Evolutionary conservation across 2,888 invertebrate genomes (phyloP).

Genomic region (Standfussiana lucernea): DNA sequence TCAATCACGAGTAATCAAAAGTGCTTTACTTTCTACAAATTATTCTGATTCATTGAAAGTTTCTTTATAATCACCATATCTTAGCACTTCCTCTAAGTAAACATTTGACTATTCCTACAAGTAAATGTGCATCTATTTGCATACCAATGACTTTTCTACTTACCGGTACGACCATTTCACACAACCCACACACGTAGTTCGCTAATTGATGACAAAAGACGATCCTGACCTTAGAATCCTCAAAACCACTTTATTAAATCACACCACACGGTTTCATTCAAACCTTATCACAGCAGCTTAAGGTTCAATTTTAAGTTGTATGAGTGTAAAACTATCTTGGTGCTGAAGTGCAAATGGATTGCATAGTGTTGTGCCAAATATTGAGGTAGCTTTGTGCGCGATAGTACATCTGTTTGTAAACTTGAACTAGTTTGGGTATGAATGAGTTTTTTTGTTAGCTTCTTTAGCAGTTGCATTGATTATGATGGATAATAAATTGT

Average conservation of each 20-base stretch:
- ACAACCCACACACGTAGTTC: conserved; percentile 70
- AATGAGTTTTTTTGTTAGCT: conserved; percentile 77
- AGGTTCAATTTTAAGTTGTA: conserved; percentile 50
- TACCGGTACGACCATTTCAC: conserved; percentile 68
- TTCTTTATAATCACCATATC: neutral
- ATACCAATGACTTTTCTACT: conserved; percentile 26
- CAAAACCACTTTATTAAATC: conserved; percentile 37
- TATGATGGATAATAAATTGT: conserved; percentile 41
- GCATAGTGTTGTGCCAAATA: conserved; percentile 77
- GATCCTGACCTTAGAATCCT: conserved; percentile 77
- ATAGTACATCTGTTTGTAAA: conserved; percentile 82
- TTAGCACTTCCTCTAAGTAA: neutral
- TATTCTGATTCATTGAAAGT: neutral
- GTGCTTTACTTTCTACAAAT: neutral
- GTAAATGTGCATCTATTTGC: neutral
- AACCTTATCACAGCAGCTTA: conserved; percentile 53
- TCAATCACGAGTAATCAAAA: too few relatives aligned
- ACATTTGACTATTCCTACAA: neutral
- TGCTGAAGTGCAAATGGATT: conserved; percentile 75
- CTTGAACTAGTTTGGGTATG: conserved; percentile 86
- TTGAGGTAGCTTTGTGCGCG: conserved; percentile 73
- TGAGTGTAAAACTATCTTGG: conserved; percentile 51
- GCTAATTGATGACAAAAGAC: conserved; percentile 79
- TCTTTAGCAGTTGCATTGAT: conserved; percentile 43
- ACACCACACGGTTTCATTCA: neutral